Evolutionary conservation across 2,797 vertebrate species (phyloP).

Genomic region (Anguilla obscura): DNA sequence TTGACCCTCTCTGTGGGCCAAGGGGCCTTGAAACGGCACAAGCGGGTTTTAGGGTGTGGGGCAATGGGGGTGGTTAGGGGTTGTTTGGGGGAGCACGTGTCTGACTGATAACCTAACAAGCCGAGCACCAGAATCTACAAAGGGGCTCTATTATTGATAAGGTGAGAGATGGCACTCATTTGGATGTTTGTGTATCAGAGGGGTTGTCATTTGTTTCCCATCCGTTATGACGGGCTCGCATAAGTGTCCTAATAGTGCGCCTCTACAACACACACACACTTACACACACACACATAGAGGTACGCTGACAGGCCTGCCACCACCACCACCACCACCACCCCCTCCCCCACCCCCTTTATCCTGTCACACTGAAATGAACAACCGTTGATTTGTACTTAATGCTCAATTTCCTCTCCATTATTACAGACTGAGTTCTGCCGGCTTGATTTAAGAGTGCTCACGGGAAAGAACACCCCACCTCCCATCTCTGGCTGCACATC

Average conservation of each 20-base stretch:
- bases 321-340: neutral
- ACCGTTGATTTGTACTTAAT: constrained; percentile 75
- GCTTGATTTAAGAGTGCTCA: constrained; percentile 62
- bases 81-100: constrained; percentile 44
- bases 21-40: constrained; percentile 41
- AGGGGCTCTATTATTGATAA: constrained; percentile 61
- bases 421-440: constrained; percentile 60
- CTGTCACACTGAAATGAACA: constrained; percentile 63
- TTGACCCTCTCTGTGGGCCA: constrained; percentile 54
- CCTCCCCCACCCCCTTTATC: constrained; percentile 52
- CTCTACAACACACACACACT: neutral
- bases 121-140: constrained; percentile 63
- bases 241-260: constrained; percentile 22
- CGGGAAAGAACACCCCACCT: constrained; percentile 57
- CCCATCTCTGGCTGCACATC: constrained; percentile 59
- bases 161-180: constrained; percentile 54
- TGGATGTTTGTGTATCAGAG: constrained; percentile 68
- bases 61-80: constrained; percentile 52
- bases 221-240: constrained; percentile 49
- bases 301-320: neutral
- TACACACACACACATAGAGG: neutral
- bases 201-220: constrained; percentile 58
- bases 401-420: constrained; percentile 74
- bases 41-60: constrained; percentile 30
- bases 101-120: constrained; percentile 63